Conservation (phyloP, 1,140 invertebrate genomes). For the Lucilia sericata region DNA sequence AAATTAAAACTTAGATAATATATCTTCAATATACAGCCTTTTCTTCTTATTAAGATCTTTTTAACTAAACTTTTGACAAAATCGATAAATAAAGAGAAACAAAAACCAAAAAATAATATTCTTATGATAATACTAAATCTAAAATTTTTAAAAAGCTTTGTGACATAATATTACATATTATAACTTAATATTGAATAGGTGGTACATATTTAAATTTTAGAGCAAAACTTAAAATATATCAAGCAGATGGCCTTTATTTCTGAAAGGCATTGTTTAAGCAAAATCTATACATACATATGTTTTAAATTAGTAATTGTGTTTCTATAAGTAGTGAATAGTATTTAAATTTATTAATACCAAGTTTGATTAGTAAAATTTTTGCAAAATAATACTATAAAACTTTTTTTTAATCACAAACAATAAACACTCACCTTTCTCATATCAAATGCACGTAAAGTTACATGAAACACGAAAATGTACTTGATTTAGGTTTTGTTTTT, state of each 20-base stretch:
- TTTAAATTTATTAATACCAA: neutral
- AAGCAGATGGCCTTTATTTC: neutral
- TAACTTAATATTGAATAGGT: neutral
- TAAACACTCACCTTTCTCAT: neutral
- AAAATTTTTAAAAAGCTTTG: conserved; percentile 18
- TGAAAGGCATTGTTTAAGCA: neutral
- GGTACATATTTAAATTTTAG: conserved; percentile 4
- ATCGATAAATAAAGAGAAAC: neutral
- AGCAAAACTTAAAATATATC: neutral
- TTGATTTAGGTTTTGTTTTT: neutral
- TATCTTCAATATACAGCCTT: neutral
- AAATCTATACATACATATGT: neutral
- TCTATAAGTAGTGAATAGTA: neutral
- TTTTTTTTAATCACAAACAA: neutral
- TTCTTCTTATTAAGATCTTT: conserved; percentile 16
- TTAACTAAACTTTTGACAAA: neutral
- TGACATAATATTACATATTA: conserved; percentile 32
- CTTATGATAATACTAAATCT: conserved; percentile 46
- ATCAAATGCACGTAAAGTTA: neutral
- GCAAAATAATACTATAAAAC: conserved; percentile 5
- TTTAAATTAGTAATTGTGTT: neutral
- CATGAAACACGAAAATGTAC: neutral
- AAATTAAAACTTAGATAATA: conserved; percentile 36
- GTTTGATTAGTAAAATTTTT: neutral
- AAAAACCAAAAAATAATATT: conserved; percentile 36